Evolutionary conservation across 2,888 invertebrate genomes (phyloP), one percentile per base, ranked within the genome.

Genomic region (Macrosoma leucophasiata): DNA sequence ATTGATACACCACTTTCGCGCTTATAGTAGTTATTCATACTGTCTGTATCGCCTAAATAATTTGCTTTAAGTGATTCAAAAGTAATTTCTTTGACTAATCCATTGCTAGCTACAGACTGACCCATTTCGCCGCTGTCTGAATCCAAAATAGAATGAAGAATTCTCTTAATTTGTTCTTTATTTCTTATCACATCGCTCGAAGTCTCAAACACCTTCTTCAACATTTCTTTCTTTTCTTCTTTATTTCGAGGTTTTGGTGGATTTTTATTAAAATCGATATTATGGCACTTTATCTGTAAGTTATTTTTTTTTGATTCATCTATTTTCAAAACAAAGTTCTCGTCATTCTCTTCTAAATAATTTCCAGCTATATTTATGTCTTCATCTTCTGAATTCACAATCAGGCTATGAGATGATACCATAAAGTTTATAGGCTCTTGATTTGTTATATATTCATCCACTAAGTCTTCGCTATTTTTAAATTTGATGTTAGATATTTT

Each of bases 41-140:
- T 71, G 10, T 69, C 62, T 1, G 58, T 54, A 10, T 66, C 52
- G 46, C 52, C 59, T 11, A 65, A 61, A 35, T 52, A 58, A 29
- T 58, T 58, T 1, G 61, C 56, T 32, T 62, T 58, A 7, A 66
- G 43, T 2, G 65, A 62, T n/a, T 52, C 50, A 12, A 55, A 61
- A 2, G 60, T 63, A 0, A 63, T 39, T 33, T 71, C 62, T 35
- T 61, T 60, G 1, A 49, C 40, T 22, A 68, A 34, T 32, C 64
- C 55, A 12, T 55, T 65, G 3, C 47, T 46, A 1, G 40, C 46
- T 1, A 44, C 36, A 2, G 47, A 46, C 1, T 66, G 58, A 1
- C 63, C 66, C 8, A 51, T 50, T 1, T 57, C 63, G 26, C 65
- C 68, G 20, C 63, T 72, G 21, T 73, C 70, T 2, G 65, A 67